Conservation (phyloP, 2,113 vertebrate species). For the Andinoacara biseriatus region DNA sequence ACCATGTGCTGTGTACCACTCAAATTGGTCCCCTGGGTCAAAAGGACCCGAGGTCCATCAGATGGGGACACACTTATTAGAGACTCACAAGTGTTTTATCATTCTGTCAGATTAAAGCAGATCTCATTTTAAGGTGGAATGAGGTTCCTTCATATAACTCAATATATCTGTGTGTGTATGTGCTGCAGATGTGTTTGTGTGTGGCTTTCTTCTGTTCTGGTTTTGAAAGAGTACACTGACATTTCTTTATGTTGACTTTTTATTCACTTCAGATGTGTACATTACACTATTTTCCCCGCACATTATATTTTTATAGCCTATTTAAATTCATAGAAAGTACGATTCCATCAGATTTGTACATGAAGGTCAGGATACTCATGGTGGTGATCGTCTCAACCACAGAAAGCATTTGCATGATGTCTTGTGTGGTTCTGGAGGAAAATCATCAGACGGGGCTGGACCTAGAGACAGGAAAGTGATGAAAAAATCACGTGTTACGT, state of each 20-base stretch:
- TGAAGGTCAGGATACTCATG: background rate
- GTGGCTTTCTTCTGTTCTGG: background rate
- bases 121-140: constrained; percentile 48
- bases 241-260: background rate
- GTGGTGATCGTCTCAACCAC: background rate
- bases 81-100: constrained; percentile 76
- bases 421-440: background rate
- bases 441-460: no score
- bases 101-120: constrained; percentile 68
- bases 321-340: background rate
- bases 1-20: constrained; percentile 77
- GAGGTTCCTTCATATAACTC: constrained; percentile 20
- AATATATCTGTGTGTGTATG: background rate
- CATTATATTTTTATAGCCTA: background rate
- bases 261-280: background rate
- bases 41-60: constrained; percentile 71
- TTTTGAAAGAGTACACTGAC: background rate
- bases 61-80: constrained; percentile 78
- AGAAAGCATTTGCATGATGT: background rate
- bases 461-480: background rate
- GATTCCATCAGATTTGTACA: no score
- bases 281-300: background rate
- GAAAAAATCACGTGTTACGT: background rate
- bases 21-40: constrained; percentile 88
- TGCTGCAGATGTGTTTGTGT: background rate